Conservation (phyloP, 2,888 invertebrate genomes). For the Tachina lurida region DNA sequence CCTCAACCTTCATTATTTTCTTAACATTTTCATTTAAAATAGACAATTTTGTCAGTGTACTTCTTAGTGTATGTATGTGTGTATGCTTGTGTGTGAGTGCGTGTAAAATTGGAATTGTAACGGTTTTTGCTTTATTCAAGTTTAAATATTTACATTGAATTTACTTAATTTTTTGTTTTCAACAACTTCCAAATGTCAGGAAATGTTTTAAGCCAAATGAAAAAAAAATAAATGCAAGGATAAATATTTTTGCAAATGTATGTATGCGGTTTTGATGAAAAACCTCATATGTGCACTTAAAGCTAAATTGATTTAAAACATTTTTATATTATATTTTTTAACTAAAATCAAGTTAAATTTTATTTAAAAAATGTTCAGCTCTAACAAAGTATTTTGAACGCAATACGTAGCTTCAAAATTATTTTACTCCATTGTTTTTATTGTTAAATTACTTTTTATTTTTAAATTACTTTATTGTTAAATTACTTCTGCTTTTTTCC, state of each 20-base stretch:
- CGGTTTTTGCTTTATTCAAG: constrained; percentile 10
- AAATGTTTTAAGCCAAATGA: not conserved
- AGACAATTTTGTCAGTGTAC: constrained; percentile 29
- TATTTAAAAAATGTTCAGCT: too few species aligned
- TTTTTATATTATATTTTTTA: not conserved
- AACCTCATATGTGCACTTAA: not conserved
- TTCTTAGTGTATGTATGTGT: not conserved
- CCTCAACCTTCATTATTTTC: constrained; percentile 66
- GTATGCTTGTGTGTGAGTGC: not conserved
- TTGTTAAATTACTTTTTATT: too few species aligned
- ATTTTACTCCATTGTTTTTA: too few species aligned
- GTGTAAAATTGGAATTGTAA: constrained; percentile 16
- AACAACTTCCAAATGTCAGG: constrained; percentile 1
- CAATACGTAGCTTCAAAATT: too few species aligned
- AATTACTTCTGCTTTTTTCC: too few species aligned
- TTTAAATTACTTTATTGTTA: too few species aligned
- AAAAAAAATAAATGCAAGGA: not conserved
- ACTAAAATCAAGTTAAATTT: too few species aligned
- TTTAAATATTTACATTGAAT: not conserved
- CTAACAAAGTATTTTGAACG: too few species aligned
- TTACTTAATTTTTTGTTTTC: not conserved
- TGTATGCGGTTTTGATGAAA: not conserved
- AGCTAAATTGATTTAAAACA: too few species aligned
- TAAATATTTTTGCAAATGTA: constrained; percentile 1
- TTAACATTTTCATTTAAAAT: constrained; percentile 17